A percentile compares a stretch with the other conserved stretches of the same genome.
phyloP scores from a whole-genome alignment of 2,113 vertebrate genomes.

The Antigone vipio region DNA sequence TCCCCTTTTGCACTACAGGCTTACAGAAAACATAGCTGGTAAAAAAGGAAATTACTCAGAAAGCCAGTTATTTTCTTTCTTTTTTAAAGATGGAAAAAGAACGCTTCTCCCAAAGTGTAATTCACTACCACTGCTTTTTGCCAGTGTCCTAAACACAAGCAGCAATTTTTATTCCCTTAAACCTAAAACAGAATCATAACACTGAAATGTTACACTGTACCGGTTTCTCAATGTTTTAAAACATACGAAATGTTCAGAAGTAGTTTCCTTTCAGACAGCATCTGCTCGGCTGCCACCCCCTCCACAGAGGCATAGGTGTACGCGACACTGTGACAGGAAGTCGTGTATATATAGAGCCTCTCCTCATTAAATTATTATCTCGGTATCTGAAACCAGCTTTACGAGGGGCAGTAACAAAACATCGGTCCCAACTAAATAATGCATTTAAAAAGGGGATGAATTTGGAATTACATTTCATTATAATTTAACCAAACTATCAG shows the following conservation, averaged over 20 bases:
- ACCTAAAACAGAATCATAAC: accelerated
- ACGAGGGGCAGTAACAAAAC: background rate
- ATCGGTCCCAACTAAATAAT: background rate
- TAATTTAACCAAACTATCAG: background rate
- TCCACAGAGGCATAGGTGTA: background rate
- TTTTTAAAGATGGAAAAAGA: background rate
- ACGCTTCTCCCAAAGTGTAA: accelerated
- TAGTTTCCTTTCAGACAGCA: background rate
- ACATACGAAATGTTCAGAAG: background rate
- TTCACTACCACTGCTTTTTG: background rate
- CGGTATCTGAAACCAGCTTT: background rate
- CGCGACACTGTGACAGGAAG: background rate
- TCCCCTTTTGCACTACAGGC: background rate
- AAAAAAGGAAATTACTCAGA: background rate
- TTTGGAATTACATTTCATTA: background rate
- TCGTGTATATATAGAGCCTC: background rate
- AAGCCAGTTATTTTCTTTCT: no score
- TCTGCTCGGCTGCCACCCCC: background rate
- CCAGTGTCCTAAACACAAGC: accelerated
- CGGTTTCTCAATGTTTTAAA: background rate
- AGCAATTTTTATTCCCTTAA: background rate
- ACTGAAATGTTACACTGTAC: background rate
- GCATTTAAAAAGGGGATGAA: background rate
- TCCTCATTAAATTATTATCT: background rate
- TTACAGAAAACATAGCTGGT: background rate